phyloP scores from a whole-genome alignment of 1,140 invertebrate genomes.

The Leptinotarsa texana region DNA sequence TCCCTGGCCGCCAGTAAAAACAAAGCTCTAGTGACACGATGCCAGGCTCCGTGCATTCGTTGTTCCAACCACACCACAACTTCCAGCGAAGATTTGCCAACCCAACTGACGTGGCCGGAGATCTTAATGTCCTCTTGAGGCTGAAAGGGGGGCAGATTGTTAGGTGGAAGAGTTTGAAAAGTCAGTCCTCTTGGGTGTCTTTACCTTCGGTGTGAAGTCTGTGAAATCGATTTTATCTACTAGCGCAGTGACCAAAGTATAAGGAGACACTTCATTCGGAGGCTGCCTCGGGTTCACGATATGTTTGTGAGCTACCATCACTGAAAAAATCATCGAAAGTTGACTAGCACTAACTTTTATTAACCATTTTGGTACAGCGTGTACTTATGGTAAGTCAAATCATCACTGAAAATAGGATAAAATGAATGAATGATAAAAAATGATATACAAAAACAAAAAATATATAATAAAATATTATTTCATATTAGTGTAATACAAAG shows the following conservation, averaged over 20 bases:
- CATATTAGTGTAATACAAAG: no score
- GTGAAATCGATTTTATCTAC: slow-evolving; percentile 74
- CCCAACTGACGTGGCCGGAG: slow-evolving; percentile 81
- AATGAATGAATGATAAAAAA: no score
- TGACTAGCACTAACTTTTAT: no score
- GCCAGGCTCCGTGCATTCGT: slow-evolving; percentile 60
- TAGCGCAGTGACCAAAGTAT: slow-evolving; percentile 75
- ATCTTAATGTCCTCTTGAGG: slow-evolving; percentile 68
- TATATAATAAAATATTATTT: no score
- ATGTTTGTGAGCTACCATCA: slow-evolving; percentile 72
- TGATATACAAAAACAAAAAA: no score
- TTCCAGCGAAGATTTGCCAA: slow-evolving; percentile 75
- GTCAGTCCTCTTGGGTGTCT: slow-evolving; percentile 15
- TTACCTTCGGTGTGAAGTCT: slow-evolving; percentile 57
- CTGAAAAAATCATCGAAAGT: slow-evolving; percentile 55
- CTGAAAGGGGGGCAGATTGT: slow-evolving; percentile 37
- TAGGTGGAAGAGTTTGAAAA: not conserved
- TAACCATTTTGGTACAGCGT: no score
- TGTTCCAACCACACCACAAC: slow-evolving; percentile 74
- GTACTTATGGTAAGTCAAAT: no score
- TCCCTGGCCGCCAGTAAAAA: slow-evolving; percentile 80
- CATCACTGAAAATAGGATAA: no score
- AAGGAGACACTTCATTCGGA: slow-evolving; percentile 61
- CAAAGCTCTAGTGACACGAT: slow-evolving; percentile 68
- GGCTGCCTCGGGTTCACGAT: slow-evolving; percentile 63